A percentile compares a stretch with the other conserved stretches of the same genome.
These are phyloP conservation scores for Piprites chloris DNA, from an alignment of 2,113 vertebrate species.

Conservation along the genomic window DNA sequence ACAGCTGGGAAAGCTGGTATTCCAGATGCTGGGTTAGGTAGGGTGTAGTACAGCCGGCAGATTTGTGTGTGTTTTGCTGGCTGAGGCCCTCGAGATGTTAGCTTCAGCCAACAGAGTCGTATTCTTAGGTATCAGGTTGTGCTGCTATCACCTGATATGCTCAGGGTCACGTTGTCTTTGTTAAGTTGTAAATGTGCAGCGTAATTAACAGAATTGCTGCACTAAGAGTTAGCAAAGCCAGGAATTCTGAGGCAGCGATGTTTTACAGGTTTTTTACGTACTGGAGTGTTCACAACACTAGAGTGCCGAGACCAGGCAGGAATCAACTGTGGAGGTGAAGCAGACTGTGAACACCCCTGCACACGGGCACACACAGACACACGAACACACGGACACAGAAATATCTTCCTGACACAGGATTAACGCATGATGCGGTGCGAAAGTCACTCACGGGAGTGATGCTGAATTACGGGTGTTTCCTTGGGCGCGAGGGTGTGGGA, in stretches of 20 bases:
- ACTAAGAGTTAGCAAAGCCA: background rate
- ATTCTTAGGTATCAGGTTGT: background rate
- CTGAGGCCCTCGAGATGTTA: background rate
- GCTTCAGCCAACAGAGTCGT: fast-evolving
- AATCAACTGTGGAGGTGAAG: fast-evolving
- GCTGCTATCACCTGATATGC: no score
- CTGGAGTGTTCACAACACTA: background rate
- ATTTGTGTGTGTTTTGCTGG: background rate
- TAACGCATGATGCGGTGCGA: fast-evolving
- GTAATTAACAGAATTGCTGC: background rate
- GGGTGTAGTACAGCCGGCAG: no score
- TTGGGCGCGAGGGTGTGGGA: fast-evolving
- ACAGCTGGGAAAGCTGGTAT: background rate
- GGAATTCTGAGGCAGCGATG: background rate
- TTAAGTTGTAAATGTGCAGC: background rate
- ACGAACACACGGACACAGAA: background rate
- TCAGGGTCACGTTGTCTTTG: fast-evolving
- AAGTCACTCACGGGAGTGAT: background rate
- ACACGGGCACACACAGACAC: fast-evolving
- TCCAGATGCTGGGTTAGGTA: background rate
- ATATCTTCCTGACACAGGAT: background rate
- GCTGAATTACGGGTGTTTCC: background rate
- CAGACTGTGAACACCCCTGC: fast-evolving
- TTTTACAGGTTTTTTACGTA: background rate
- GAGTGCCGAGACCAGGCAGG: background rate